Base-by-base conservation (phyloP, 2,113 vertebrate genomes). In the Monarcha castaneiventris region DNA sequence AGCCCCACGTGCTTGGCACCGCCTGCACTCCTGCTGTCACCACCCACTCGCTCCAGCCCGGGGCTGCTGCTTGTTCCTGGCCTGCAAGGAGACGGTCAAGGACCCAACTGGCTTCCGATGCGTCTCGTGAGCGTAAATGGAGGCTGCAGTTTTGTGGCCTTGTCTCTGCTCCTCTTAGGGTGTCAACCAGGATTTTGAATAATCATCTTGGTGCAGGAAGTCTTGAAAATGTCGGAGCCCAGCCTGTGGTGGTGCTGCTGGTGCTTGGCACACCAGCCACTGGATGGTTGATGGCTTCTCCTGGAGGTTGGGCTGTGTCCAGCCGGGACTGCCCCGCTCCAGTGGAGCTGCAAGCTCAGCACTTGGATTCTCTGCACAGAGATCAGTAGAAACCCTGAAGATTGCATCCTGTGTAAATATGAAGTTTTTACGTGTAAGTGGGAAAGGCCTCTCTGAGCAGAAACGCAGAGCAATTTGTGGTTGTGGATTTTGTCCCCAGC, bases 351-450 rank as follows among this genome's bases (percentile, higher is more conserved):
- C 39, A 21, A 46, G 44, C 46, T 20, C 48, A 55, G 55, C 15
- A 17, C 25, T 54, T 1, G 0, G 3, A 5, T 59, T 8, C 11
- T 23, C 39, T 16, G 33, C 22, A 6, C 5, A 30, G 26, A 19
- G 4, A 59, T 19, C 13, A 20, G 32, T 3, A 48, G 52, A 66
- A 90, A 33, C 8, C n/a, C 16, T 21, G 25, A 21, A 15, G 46
- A 58, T 54, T 10, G 0, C 18, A 8, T 30, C 29, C 1, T 1
- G 4, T 35, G 10, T 39, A 33, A 48, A 49, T 8, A 8, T 0
- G 7, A 12, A 15, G 18, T 39, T 69, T 14, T 44, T 46, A n/a
- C 10, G 15, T 4, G 1, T 23, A 15, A 29, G 25, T 30, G 48
- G 23, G 29, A 51, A 29, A 37, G 11, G 33, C 20, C 35, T 37